These are phyloP conservation scores for Azemiops feae DNA, from an alignment of 2,113 vertebrate species.

Conservation along the genomic window DNA sequence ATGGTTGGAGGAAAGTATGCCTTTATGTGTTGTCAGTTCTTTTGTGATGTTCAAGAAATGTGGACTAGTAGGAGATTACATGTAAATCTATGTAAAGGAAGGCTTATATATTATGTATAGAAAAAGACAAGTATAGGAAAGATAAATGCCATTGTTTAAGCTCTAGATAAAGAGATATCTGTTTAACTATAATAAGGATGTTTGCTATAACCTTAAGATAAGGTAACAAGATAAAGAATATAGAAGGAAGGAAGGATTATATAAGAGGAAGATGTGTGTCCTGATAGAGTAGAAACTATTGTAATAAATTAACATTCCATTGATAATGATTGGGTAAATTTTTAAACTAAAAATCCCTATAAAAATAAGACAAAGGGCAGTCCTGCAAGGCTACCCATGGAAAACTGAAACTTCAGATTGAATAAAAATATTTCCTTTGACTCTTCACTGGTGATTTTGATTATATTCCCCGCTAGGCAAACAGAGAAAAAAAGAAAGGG, in stretches of 20 bases:
- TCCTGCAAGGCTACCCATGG: not conserved
- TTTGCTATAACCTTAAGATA: not conserved
- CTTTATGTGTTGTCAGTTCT: not conserved
- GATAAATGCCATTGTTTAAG: not conserved
- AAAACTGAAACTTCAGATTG: not conserved
- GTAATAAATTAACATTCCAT: not conserved
- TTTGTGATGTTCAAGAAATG: not conserved
- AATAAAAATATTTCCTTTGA: not conserved
- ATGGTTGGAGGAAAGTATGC: not conserved
- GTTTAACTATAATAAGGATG: not conserved
- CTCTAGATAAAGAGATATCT: not conserved
- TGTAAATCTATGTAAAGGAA: not conserved
- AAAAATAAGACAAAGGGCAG: not conserved
- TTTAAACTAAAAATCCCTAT: not conserved
- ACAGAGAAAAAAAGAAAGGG: not conserved
- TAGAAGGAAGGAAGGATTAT: not conserved
- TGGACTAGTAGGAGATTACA: not conserved
- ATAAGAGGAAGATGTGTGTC: not conserved
- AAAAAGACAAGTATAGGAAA: not conserved
- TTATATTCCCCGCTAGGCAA: not conserved
- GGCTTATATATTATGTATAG: not conserved
- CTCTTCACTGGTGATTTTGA: not conserved
- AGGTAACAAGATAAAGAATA: not conserved
- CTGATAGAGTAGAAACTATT: constrained; percentile 5
- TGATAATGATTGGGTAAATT: not conserved